These are phyloP conservation scores for Anoplopoma fimbria DNA, from an alignment of 2,113 vertebrate species.

Conservation along the genomic window DNA sequence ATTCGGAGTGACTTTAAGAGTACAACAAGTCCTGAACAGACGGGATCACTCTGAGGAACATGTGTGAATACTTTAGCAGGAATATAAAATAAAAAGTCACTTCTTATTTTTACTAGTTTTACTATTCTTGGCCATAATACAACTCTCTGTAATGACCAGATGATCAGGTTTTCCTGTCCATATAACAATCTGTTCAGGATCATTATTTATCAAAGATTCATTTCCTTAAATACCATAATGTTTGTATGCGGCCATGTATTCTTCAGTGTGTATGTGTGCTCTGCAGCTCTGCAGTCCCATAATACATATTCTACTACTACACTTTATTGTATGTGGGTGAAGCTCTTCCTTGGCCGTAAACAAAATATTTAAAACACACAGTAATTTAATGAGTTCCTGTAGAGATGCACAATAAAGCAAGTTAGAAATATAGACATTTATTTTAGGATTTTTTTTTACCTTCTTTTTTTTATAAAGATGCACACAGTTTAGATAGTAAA, in stretches of 20 bases:
- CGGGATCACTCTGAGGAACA: slow-evolving; percentile 50
- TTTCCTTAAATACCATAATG: too few relatives aligned
- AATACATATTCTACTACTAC: neutral
- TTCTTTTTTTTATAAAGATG: too few relatives aligned
- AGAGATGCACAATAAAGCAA: neutral
- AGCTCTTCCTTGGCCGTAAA: neutral
- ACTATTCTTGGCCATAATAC: neutral
- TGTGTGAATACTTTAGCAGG: neutral
- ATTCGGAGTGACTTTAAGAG: slow-evolving; percentile 78
- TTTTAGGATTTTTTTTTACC: too few relatives aligned
- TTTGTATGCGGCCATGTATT: too few relatives aligned
- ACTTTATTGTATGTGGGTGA: neutral
- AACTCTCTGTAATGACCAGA: neutral
- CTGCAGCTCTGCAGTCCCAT: too few relatives aligned
- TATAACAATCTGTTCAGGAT: too few relatives aligned
- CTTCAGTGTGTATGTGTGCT: too few relatives aligned
- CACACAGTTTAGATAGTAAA: too few relatives aligned
- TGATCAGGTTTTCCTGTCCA: too few relatives aligned
- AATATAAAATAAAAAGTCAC: neutral
- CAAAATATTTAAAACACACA: neutral
- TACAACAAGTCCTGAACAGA: neutral
- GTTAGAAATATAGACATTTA: neutral
- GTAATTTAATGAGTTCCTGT: too few relatives aligned
- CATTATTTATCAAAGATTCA: too few relatives aligned
- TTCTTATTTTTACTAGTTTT: neutral